phyloP scores from a whole-genome alignment of 2,797 vertebrate genomes.

The Leptatherina wallacei region DNA sequence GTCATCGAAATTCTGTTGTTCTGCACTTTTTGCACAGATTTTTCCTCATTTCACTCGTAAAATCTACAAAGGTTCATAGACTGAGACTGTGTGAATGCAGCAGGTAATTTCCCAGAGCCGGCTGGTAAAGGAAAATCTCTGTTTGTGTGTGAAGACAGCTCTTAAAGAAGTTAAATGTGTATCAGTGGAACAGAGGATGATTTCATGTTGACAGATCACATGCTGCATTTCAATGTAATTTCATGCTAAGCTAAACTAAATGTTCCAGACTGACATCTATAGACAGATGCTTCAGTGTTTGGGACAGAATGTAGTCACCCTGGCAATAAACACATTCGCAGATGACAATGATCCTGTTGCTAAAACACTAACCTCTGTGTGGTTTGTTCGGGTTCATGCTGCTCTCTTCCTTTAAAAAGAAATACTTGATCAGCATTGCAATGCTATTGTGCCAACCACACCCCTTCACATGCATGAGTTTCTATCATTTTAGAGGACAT shows the following conservation, averaged over 20 bases:
- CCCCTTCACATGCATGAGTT: conserved; percentile 17
- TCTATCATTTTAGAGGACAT: not conserved
- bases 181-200: not conserved
- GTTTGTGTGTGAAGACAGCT: not conserved
- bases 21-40: too few species aligned
- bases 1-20: too few species aligned
- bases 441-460: conserved; percentile 26
- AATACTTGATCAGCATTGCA: conserved; percentile 2
- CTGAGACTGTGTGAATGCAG: not conserved
- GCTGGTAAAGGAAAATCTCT: not conserved
- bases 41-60: not conserved
- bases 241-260: not conserved
- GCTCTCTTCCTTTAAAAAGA: conserved; percentile 23
- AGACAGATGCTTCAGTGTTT: not conserved
- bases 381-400: not conserved
- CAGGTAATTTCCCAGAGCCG: not conserved
- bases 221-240: too few species aligned
- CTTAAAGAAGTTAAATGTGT: not conserved
- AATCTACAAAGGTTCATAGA: not conserved
- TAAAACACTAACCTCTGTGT: conserved; percentile 7
- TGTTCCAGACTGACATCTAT: not conserved
- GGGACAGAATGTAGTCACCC: not conserved
- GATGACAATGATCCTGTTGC: not conserved
- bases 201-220: not conserved
- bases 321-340: conserved; percentile 2